Conservation (phyloP, 2,888 invertebrate species). For the Melikaiella ostensackeni region DNA sequence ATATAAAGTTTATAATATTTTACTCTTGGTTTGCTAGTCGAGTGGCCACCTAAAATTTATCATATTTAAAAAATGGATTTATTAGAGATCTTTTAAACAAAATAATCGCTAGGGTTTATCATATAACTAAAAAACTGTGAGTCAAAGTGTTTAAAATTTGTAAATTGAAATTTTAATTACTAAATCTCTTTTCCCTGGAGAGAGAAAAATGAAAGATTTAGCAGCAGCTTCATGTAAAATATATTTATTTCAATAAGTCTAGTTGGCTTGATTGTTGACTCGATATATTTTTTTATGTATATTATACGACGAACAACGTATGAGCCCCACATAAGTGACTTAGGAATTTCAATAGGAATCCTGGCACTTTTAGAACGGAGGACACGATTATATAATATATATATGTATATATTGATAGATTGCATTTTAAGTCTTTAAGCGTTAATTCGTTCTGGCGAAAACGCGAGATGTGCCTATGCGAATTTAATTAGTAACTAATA, state of each 20-base stretch:
- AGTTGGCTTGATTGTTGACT: conserved; percentile 10
- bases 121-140: not conserved
- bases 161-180: not conserved
- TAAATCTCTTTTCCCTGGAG: not conserved
- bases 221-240: conserved; percentile 10
- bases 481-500: conserved; percentile 4
- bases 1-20: too few relatives aligned
- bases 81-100: too few relatives aligned
- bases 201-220: conserved; percentile 7
- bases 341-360: conserved; percentile 34
- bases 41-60: too few relatives aligned
- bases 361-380: conserved; percentile 36
- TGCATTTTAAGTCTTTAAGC: conserved; percentile 37
- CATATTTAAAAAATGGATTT: too few relatives aligned
- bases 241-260: conserved; percentile 16
- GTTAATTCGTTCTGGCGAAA: conserved; percentile 35
- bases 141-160: not conserved
- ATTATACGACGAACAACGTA: conserved; percentile 29
- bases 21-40: too few relatives aligned
- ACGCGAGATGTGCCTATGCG: conserved; percentile 31
- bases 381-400: conserved; percentile 32
- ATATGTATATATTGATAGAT: conserved; percentile 14
- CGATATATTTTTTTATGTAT: conserved; percentile 1
- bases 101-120: too few relatives aligned
- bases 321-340: conserved; percentile 34